Conservation (phyloP, 2,888 invertebrate species). For the Endotricha flammealis region DNA sequence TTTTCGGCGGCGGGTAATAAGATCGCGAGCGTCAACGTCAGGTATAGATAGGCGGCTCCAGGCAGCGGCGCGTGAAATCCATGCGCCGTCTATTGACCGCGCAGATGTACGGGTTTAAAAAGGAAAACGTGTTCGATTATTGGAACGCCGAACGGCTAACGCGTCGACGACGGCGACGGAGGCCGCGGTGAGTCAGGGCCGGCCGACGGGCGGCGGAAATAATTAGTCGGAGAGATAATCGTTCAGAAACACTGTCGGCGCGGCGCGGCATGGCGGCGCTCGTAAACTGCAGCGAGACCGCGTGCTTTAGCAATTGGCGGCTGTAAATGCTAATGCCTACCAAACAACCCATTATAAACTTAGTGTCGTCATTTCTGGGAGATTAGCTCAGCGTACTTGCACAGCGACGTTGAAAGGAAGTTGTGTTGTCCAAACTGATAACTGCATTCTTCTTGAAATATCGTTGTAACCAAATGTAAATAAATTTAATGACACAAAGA, state of each 20-base stretch:
- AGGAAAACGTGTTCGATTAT: constrained; percentile 22
- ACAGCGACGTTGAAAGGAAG: not conserved
- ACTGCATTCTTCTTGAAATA: too few species aligned
- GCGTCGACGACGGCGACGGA: constrained; percentile 11
- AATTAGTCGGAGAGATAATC: constrained; percentile 57
- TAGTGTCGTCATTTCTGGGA: not conserved
- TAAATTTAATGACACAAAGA: too few species aligned
- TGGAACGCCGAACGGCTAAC: constrained; percentile 7
- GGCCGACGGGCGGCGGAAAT: constrained; percentile 37
- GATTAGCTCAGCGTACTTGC: not conserved
- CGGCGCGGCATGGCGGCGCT: constrained; percentile 12
- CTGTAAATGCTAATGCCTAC: not conserved
- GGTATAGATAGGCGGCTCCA: constrained; percentile 48
- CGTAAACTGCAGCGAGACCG: constrained; percentile 16
- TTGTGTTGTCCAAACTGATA: too few species aligned
- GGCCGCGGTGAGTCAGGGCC: constrained; percentile 27
- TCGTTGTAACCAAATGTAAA: too few species aligned
- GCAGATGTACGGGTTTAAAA: constrained; percentile 42
- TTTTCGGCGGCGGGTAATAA: constrained; percentile 56
- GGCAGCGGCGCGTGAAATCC: constrained; percentile 35
- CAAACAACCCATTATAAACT: not conserved
- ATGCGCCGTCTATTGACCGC: constrained; percentile 43
- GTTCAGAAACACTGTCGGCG: constrained; percentile 32
- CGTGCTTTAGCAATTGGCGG: constrained; percentile 16
- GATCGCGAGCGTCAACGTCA: constrained; percentile 69